Conservation (phyloP, 2,113 vertebrate genomes). For the Mormoops blainvillei region DNA sequence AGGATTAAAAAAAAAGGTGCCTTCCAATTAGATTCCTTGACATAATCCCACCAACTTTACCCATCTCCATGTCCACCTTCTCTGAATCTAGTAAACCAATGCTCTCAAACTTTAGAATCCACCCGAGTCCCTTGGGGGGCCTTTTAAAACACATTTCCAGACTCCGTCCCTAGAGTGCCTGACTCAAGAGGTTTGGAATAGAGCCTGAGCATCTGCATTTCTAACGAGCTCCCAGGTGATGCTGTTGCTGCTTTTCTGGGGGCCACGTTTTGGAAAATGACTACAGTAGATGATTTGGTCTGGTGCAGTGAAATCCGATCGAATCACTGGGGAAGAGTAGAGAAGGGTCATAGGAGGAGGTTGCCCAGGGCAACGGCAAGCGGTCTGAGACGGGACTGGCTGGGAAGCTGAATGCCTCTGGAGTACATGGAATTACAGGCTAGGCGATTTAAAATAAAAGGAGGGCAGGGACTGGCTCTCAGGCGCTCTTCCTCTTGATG, state of each 20-base stretch:
- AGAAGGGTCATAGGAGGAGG: too few species aligned
- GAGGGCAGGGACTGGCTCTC: too few species aligned
- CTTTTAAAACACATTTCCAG: not conserved
- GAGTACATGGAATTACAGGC: too few species aligned
- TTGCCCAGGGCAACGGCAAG: too few species aligned
- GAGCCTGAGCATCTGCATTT: not conserved
- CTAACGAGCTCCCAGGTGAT: not conserved
- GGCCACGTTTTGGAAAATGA: not conserved
- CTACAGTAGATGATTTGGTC: not conserved
- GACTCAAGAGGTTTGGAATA: not conserved
- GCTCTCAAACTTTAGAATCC: not conserved
- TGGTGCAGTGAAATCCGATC: too few species aligned
- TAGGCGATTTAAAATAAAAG: too few species aligned
- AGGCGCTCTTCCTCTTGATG: too few species aligned
- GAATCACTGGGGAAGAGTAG: too few species aligned
- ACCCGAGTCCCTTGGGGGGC: not conserved
- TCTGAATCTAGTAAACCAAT: not conserved
- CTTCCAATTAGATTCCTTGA: not conserved
- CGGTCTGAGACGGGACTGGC: too few species aligned
- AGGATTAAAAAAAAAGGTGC: accelerated
- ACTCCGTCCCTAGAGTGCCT: not conserved
- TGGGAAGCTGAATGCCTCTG: too few species aligned
- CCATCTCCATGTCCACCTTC: not conserved
- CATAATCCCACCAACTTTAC: not conserved
- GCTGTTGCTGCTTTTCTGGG: not conserved